These are phyloP conservation scores for Benthosema pterotum DNA, from an alignment of 2,797 vertebrate genomes.

Conservation along the genomic window DNA sequence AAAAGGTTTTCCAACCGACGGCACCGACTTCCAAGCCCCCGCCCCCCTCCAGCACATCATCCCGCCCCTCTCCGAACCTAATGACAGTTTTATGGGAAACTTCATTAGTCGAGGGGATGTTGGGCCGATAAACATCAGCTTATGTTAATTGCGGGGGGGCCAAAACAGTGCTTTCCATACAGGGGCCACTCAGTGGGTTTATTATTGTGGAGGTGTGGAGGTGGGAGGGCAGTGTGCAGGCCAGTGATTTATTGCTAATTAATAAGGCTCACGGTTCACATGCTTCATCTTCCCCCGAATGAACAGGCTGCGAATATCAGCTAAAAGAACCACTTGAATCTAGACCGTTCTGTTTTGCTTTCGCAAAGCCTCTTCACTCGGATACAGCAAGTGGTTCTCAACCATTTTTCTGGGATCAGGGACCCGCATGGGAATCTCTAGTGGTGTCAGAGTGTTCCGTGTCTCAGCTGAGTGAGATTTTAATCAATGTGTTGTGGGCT, in stretches of 20 bases:
- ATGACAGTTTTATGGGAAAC: conserved; percentile 77
- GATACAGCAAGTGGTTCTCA: conserved; percentile 22
- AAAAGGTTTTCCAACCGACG: neutral
- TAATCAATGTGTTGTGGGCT: too few species aligned
- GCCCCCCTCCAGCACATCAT: neutral
- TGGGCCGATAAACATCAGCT: conserved; percentile 67
- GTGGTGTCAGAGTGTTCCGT: too few species aligned
- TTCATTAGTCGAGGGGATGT: conserved; percentile 71
- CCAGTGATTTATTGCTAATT: conserved; percentile 54
- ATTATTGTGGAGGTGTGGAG: conserved; percentile 22
- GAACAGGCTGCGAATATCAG: too few species aligned
- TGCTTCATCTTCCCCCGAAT: conserved; percentile 29
- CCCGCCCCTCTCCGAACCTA: conserved; percentile 46
- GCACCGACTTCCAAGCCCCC: neutral
- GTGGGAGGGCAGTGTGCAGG: conserved; percentile 14
- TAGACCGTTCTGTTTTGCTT: neutral
- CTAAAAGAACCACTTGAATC: too few species aligned
- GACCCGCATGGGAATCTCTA: too few species aligned
- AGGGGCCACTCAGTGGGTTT: conserved; percentile 20
- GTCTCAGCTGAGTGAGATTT: too few species aligned
- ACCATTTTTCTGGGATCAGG: too few species aligned
- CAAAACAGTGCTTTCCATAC: conserved; percentile 40
- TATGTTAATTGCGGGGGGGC: conserved; percentile 61
- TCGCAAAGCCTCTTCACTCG: conserved; percentile 3
- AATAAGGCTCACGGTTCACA: conserved; percentile 26